These are phyloP conservation scores for Gadopsis marmoratus DNA, from an alignment of 2,797 vertebrate species.

Conservation along the genomic window DNA sequence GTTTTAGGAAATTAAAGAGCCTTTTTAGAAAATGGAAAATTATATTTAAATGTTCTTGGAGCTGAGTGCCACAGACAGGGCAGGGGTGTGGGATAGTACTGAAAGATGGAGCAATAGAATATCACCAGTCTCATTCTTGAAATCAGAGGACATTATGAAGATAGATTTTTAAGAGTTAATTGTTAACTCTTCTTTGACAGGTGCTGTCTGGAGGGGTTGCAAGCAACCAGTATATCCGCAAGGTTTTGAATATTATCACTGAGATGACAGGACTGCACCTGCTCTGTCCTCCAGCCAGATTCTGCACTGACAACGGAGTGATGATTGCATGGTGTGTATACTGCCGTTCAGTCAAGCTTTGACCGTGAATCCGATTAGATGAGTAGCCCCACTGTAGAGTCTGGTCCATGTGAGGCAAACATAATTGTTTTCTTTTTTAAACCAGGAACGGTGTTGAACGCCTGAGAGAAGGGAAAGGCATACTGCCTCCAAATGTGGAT, in stretches of 20 bases:
- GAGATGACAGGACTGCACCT: slow-evolving; percentile 85
- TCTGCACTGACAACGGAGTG: slow-evolving; percentile 96
- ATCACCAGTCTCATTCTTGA: not conserved
- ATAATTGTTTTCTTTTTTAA: not conserved
- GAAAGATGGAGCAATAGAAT: not conserved
- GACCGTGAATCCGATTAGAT: not conserved
- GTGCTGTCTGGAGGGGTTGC: slow-evolving; percentile 96
- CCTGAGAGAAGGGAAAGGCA: slow-evolving; percentile 87
- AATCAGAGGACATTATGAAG: not conserved
- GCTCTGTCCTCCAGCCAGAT: slow-evolving; percentile 90
- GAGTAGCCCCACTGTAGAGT: not conserved
- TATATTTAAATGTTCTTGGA: not conserved
- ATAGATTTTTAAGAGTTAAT: not conserved
- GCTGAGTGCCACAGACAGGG: not conserved
- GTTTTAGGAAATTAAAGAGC: not conserved
- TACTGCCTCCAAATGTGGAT: slow-evolving; percentile 83
- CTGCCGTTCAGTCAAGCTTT: not conserved
- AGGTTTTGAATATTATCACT: slow-evolving; percentile 84
- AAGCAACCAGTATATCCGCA: slow-evolving; percentile 92
- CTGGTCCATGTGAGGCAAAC: not conserved
- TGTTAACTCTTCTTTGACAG: slow-evolving; percentile 70
- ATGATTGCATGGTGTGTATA: slow-evolving; percentile 95
- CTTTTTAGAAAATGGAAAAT: not conserved
- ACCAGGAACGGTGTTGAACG: slow-evolving; percentile 95
- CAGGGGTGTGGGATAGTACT: not conserved